Conservation (phyloP, 2,888 invertebrate species). For the Sipha maydis region DNA sequence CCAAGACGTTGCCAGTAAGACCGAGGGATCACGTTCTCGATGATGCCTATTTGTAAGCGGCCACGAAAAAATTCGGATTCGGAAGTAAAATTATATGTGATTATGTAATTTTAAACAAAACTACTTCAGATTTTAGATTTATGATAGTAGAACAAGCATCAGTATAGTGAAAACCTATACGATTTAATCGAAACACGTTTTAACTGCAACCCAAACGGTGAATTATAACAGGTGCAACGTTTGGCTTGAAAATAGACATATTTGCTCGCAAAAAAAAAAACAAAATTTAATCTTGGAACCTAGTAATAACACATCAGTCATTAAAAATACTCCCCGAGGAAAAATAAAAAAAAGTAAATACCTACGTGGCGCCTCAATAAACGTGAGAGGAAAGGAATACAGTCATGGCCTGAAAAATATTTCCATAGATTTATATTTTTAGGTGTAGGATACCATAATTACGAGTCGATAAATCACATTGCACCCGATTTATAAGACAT, state of each 20-base stretch:
- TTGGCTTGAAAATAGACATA: background rate
- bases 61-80: no score
- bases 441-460: conserved; percentile 49
- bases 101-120: no score
- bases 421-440: conserved; percentile 46
- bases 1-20: no score
- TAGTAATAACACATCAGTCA: background rate
- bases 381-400: background rate
- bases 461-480: conserved; percentile 50
- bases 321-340: conserved; percentile 3
- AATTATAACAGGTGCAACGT: conserved; percentile 25
- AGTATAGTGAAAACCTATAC: background rate
- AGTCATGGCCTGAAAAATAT: conserved; percentile 6
- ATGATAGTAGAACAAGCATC: no score
- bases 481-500: background rate
- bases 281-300: background rate
- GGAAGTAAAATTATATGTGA: no score
- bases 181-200: background rate
- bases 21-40: no score
- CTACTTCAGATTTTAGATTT: no score
- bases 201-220: background rate
- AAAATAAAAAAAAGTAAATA: conserved; percentile 11
- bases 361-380: conserved; percentile 53
- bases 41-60: no score
- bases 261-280: conserved; percentile 35